Evolutionary conservation across 2,113 vertebrate species (phyloP).

Genomic region (Xenopus laevis): DNA sequence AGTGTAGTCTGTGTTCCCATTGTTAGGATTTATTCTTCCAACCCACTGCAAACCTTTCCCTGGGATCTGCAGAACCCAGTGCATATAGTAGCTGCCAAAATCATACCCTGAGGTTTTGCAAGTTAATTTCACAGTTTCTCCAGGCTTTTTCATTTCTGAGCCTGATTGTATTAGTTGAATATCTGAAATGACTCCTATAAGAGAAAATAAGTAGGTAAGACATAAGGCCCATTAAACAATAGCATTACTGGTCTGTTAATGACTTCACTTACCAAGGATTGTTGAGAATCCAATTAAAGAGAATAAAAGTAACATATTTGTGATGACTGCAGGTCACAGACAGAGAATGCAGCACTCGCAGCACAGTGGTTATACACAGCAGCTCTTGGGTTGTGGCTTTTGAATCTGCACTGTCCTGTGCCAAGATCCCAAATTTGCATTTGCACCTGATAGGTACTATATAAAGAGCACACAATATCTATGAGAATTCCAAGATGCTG

Average conservation of each 20-base stretch:
- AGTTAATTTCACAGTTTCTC: background rate
- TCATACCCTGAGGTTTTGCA: slow-evolving; percentile 5
- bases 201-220: background rate
- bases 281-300: background rate
- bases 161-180: background rate
- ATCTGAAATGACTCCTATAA: background rate
- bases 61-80: background rate
- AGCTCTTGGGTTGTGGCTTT: too few species aligned
- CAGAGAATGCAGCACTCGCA: too few species aligned
- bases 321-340: too few species aligned
- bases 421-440: background rate
- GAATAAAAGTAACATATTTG: too few species aligned
- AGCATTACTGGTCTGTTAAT: background rate
- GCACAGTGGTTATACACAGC: too few species aligned
- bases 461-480: background rate
- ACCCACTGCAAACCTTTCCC: background rate
- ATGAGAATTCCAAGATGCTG: too few species aligned
- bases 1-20: background rate
- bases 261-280: background rate
- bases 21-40: background rate
- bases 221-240: background rate
- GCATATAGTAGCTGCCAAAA: background rate
- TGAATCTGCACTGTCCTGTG: too few species aligned
- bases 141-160: background rate
- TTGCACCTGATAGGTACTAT: background rate